Evolutionary conservation across 2,113 vertebrate genomes (phyloP), one percentile per base, ranked within the genome.

Genomic region (Phylloscopus whistleri): DNA sequence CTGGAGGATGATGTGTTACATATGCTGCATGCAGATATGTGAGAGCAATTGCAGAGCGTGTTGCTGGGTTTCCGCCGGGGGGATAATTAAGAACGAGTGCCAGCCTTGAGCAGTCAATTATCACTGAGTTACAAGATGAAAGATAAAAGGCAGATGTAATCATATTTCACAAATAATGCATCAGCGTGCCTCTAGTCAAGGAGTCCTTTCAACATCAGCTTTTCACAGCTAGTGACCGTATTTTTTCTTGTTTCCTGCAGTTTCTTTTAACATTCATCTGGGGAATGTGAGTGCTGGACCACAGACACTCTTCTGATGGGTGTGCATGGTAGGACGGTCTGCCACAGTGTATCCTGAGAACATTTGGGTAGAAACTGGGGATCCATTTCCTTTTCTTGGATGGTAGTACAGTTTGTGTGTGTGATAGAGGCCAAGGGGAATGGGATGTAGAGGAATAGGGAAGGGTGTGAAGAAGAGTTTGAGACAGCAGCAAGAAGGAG

Each of bases 91-190:
- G 70, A 69, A 55, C 4, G 33, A 89, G 73, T 84, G 70, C 67
- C 66, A 84, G 62, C 55, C 75, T 84, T 84, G 43, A 88, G 68
- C 83, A 90, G 79, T 69, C 79, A 85, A 68, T 88, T 96, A 75
- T 83, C 70, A 58, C 70, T 26, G 58, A 76, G 59, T 69, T 79
- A 87, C 78, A 80, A 84, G 84, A 74, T 62, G 59, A 74, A 84
- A 76, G 60, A 74, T 75, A 87, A 85, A 82, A 84, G 53, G 41
- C 70, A 91, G 53, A 51, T 80, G 41, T 89, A 87, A 73, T 83
- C 63, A 41, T 91, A 75, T 87, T 91, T 94, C 55, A 75, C 59
- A 89, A 94, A 80, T 76, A 95, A 59, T 41, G 52, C 31, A 79
- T 39, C 10, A n/a, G 39, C 8, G 44, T 91, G 69, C 37, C 77